Conservation (phyloP, 2,797 vertebrate species). For the Erethizon dorsatum region DNA sequence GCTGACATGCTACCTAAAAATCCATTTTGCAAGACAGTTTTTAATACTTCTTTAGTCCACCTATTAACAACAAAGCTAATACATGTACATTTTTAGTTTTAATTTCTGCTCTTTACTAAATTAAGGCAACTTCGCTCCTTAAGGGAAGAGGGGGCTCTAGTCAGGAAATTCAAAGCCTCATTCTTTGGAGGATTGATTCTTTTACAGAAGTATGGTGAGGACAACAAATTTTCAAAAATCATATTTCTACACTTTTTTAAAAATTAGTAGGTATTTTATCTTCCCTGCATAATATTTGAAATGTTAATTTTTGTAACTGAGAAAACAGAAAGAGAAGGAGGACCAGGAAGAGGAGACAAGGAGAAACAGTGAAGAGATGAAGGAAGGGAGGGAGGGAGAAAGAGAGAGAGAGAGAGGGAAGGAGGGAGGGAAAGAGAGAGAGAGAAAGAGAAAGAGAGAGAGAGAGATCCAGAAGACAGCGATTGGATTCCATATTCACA, state of each 20-base stretch:
- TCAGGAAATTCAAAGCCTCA: neutral
- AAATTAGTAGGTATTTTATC: neutral
- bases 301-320: neutral
- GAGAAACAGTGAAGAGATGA: no score
- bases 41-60: neutral
- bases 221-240: neutral
- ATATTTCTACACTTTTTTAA: neutral
- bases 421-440: fast-evolving
- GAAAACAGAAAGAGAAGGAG: neutral
- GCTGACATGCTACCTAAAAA: neutral
- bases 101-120: neutral
- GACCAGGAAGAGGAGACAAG: neutral
- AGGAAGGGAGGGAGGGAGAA: neutral
- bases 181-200: neutral
- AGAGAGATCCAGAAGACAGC: neutral
- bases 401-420: no score
- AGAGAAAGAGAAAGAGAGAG: no score
- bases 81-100: neutral
- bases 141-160: neutral
- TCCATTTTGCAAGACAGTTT: neutral
- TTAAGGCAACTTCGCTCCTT: neutral
- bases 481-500: neutral
- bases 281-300: neutral
- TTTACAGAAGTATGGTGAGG: neutral
- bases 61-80: neutral